phyloP scores from a whole-genome alignment of 1,140 invertebrate species.

The Drosophila seguyi region DNA sequence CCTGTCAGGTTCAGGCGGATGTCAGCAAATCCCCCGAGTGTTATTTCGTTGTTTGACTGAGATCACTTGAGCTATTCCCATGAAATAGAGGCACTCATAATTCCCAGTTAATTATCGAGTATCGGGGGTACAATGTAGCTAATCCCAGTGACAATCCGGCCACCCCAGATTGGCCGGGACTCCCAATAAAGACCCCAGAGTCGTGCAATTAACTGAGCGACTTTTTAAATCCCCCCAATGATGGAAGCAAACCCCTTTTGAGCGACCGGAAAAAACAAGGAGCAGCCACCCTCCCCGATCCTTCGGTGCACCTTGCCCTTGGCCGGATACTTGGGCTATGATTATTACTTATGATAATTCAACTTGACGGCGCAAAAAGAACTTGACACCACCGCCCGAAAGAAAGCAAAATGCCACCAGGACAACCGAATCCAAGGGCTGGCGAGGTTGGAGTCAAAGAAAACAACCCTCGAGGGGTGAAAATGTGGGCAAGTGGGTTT shows the following conservation, averaged over 20 bases:
- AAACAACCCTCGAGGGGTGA: conserved; percentile 58
- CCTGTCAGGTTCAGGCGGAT: conserved; percentile 18
- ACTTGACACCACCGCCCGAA: conserved; percentile 65
- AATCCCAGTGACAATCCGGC: conserved; percentile 47
- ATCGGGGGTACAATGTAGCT: conserved; percentile 13
- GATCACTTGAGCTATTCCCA: background rate
- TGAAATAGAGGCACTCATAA: conserved; percentile 4
- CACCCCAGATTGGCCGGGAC: conserved; percentile 52
- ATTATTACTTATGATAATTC: conserved; percentile 83
- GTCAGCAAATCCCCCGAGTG: conserved; percentile 2
- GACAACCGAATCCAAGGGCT: conserved; percentile 37
- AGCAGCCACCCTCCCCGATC: conserved; percentile 15
- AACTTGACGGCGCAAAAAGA: conserved; percentile 75
- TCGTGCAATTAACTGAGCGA: conserved; percentile 69
- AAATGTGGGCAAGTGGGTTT: conserved; percentile 60
- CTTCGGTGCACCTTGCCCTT: conserved; percentile 45
- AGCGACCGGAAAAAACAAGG: conserved; percentile 34
- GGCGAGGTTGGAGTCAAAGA: conserved; percentile 9
- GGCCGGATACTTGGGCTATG: conserved; percentile 62
- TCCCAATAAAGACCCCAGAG: conserved; percentile 59
- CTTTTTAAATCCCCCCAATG: conserved; percentile 73
- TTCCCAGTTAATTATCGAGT: conserved; percentile 36
- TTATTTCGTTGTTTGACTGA: conserved; percentile 8
- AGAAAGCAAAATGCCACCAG: conserved; percentile 40
- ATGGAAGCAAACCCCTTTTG: conserved; percentile 28